Evolutionary conservation across 2,113 vertebrate genomes (phyloP).

Genomic region (Psittacula cyanocephala): DNA sequence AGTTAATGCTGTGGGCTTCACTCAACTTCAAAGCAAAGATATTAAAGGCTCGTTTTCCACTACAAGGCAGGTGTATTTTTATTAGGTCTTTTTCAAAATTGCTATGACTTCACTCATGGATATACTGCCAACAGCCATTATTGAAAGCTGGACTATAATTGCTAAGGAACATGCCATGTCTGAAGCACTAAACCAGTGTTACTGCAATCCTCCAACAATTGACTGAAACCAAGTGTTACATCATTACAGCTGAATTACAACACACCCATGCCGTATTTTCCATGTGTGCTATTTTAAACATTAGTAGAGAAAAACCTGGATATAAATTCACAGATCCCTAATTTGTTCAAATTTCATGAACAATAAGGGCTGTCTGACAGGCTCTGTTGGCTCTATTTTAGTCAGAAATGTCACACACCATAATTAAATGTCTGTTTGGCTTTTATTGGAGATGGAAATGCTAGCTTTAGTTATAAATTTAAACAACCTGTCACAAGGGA

Average conservation of each 20-base stretch:
- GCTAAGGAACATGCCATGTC: conserved; percentile 77
- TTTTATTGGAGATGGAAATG: conserved; percentile 74
- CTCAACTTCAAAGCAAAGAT: conserved; percentile 80
- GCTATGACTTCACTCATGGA: conserved; percentile 80
- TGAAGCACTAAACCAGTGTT: conserved; percentile 72
- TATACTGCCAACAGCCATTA: conserved; percentile 78
- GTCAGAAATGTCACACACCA: conserved; percentile 82
- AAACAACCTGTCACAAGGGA: conserved; percentile 73
- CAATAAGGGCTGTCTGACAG: conserved; percentile 70
- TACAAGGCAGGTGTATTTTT: conserved; percentile 90
- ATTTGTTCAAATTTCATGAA: conserved; percentile 74
- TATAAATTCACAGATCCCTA: conserved; percentile 80
- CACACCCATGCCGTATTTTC: conserved; percentile 74
- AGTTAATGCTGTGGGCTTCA: conserved; percentile 76
- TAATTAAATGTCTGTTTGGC: conserved; percentile 82
- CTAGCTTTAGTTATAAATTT: conserved; percentile 72
- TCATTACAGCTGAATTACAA: conserved; percentile 81
- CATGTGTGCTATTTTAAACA: conserved; percentile 82
- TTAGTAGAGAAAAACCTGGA: conserved; percentile 73
- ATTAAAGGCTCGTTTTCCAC: conserved; percentile 82
- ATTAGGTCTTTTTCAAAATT: conserved; percentile 82
- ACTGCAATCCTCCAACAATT: conserved; percentile 75
- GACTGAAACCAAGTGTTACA: conserved; percentile 82
- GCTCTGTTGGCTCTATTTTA: conserved; percentile 83
- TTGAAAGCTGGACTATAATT: conserved; percentile 81